These are phyloP conservation scores for Cynodonichthys magdalenae DNA, from an alignment of 2,797 vertebrate genomes.

Conservation along the genomic window DNA sequence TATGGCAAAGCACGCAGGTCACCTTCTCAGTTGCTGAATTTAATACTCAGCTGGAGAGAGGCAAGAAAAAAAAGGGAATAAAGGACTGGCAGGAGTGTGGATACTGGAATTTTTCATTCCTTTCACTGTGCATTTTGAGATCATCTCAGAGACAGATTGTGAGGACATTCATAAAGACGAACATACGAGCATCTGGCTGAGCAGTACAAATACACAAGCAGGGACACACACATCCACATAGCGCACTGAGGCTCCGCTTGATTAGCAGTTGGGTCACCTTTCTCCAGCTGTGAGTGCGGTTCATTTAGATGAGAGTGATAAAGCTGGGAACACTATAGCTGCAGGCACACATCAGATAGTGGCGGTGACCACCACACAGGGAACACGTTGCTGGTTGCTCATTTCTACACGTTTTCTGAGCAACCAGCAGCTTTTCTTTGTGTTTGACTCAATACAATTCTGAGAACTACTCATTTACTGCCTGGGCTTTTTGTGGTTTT, in stretches of 20 bases:
- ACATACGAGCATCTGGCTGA: constrained; percentile 50
- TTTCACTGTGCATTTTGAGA: constrained; percentile 67
- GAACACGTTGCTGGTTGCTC: constrained; percentile 45
- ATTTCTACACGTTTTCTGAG: constrained; percentile 35
- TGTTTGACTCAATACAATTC: constrained; percentile 26
- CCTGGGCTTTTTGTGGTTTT: constrained; percentile 16
- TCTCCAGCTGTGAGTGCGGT: constrained; percentile 76
- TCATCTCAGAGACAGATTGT: constrained; percentile 60
- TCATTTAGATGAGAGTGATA: constrained; percentile 77
- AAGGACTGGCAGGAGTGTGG: constrained; percentile 66
- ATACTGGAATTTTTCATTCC: constrained; percentile 66
- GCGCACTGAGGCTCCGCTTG: constrained; percentile 51
- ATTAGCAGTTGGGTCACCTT: constrained; percentile 79
- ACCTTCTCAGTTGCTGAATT: constrained; percentile 85
- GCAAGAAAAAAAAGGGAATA: constrained; percentile 48
- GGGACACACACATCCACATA: constrained; percentile 21
- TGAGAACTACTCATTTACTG: constrained; percentile 14
- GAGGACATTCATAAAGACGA: constrained; percentile 43
- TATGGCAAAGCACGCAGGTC: constrained; percentile 83
- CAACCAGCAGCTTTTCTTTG: constrained; percentile 27
- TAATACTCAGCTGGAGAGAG: constrained; percentile 80
- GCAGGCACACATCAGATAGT: constrained; percentile 64
- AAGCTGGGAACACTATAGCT: constrained; percentile 73
- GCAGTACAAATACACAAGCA: constrained; percentile 34
- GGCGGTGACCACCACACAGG: constrained; percentile 44